Base-by-base conservation (phyloP, 2,113 vertebrate genomes). In the Furnarius figulus region DNA sequence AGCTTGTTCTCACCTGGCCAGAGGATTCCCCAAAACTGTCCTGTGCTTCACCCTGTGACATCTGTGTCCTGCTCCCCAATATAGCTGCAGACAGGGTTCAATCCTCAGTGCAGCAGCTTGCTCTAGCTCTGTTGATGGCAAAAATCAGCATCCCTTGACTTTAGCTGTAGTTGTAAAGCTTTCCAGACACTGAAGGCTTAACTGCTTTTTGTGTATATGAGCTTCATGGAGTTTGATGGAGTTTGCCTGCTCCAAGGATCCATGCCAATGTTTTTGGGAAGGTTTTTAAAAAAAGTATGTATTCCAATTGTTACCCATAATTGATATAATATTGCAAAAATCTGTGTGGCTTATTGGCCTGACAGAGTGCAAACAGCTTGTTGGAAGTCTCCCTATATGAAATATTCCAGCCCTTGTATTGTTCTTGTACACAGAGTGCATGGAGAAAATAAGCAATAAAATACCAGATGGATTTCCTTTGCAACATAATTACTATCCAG, bases 391-490 rank as follows among this genome's bases (percentile, higher is more conserved):
- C 49, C 9, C 0, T 0, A 19, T 81, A 56, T 31, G 49, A 90
- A 94, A 89, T 92, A 87, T 68, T 85, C 79, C 88, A 89, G 56
- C 25, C 31, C 10, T 67, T 78, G 15, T 72, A 39, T 65, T 81
- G n/a, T 92, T 73, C 88, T 89, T 33, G 23, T 68, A 49, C 53
- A 50, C 16, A 55, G 80, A 94, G 25, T 82, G 21, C 53, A 50
- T 10, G 49, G 68, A 89, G 65, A 67, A 44, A 81, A 72, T 44
- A 75, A 82, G 65, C 76, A 86, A 49, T 90, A 89, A 94, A 92
- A 90, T 58, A 71, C 61, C 83, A 93, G 80, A 82, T 76, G 70
- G 70, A 85, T 95, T 93, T 96, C 66, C 79, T 95, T 85, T 82
- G 88, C 87, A 92, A 92, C 3, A 1, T 55, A 77, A 65, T 89